phyloP scores from a whole-genome alignment of 2,888 invertebrate genomes.

The Eucera pruinosa region DNA sequence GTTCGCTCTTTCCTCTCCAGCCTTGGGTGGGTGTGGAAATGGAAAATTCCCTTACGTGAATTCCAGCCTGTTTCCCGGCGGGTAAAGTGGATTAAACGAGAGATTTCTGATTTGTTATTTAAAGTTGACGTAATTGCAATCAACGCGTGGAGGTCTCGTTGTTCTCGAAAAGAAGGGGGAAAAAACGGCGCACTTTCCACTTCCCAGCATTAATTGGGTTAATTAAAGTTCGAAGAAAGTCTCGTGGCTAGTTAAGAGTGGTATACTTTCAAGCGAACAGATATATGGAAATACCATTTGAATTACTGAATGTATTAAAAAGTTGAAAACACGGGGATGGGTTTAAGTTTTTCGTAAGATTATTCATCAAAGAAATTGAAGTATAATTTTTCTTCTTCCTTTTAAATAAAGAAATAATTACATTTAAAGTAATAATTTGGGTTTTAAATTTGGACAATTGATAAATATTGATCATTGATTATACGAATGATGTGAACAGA shows the following conservation, averaged over 20 bases:
- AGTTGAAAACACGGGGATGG: too few species aligned
- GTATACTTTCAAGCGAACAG: neutral
- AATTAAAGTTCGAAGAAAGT: constrained; percentile 6
- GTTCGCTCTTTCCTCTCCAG: neutral
- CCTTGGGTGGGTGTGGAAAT: neutral
- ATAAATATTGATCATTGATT: too few species aligned
- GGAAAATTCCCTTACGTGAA: constrained; percentile 11
- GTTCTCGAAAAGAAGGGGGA: neutral
- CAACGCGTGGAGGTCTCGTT: neutral
- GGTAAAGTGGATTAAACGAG: constrained; percentile 11
- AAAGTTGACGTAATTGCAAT: neutral
- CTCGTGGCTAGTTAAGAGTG: neutral
- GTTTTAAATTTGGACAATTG: too few species aligned
- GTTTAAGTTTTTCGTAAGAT: too few species aligned
- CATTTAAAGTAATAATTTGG: too few species aligned
- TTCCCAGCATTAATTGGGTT: neutral
- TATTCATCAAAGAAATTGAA: too few species aligned
- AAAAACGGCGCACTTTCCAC: neutral
- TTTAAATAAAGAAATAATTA: too few species aligned
- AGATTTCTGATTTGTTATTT: constrained; percentile 15
- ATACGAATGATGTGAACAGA: too few species aligned
- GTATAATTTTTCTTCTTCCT: too few species aligned
- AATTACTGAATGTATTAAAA: neutral
- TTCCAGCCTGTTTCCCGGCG: neutral
- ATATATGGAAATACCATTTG: neutral